Evolutionary conservation across 1,140 invertebrate genomes (phyloP).

Genomic region (Triops longicaudatus): DNA sequence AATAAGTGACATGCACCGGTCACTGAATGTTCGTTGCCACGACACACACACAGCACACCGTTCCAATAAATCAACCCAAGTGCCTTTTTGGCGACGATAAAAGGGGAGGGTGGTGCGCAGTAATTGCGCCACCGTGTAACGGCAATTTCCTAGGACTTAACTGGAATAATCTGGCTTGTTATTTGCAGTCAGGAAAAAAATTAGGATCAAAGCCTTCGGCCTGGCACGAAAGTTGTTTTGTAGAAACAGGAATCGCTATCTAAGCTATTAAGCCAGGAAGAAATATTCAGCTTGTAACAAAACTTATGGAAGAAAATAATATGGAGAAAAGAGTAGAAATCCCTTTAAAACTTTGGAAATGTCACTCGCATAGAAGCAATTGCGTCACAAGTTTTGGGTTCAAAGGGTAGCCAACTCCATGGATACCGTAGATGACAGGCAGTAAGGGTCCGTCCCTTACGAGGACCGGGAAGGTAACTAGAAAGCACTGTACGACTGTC

Average conservation of each 20-base stretch:
- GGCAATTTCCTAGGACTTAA: not conserved
- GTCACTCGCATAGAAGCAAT: not conserved
- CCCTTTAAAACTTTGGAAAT: not conserved
- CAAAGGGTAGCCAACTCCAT: not conserved
- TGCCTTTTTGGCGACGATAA: not conserved
- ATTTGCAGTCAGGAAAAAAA: too few relatives aligned
- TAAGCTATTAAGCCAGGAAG: too few relatives aligned
- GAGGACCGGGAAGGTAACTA: too few relatives aligned
- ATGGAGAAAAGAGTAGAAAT: too few relatives aligned
- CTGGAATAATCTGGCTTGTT: not conserved
- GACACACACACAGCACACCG: not conserved
- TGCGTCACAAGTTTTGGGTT: not conserved
- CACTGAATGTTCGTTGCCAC: constrained; percentile 10
- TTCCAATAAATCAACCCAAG: constrained; percentile 12
- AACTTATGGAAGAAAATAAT: too few relatives aligned
- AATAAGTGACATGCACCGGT: constrained; percentile 11
- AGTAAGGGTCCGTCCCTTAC: too few relatives aligned
- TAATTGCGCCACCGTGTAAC: not conserved
- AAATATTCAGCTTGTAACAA: too few relatives aligned
- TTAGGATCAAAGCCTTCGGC: too few relatives aligned
- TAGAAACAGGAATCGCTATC: too few relatives aligned
- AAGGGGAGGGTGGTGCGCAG: not conserved
- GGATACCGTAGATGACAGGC: too few relatives aligned
- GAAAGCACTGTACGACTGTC: too few relatives aligned
- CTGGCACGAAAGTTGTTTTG: too few relatives aligned